Base-by-base conservation (phyloP, 2,888 invertebrate genomes). In the Lasioglossum malachurum region DNA sequence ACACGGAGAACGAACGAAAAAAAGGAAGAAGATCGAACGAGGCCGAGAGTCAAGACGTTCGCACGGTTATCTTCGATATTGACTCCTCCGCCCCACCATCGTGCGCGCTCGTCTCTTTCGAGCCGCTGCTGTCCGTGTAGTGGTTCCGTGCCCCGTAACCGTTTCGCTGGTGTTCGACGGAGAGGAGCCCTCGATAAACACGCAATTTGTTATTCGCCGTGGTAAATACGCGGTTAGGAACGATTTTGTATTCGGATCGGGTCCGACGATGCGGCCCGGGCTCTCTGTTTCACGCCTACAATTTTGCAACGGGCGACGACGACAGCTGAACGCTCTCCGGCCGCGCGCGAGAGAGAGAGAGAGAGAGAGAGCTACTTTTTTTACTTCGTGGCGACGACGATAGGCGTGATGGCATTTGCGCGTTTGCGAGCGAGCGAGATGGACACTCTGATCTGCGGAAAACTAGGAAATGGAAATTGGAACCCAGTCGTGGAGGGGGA, bases 11-110 rank as follows among this genome's bases (percentile, higher is more conserved):
- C 1, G 19, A 16, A 60, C 4, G 27, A 16, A 14, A 27, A 35
- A 35, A 35, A 31, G 19, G 8, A 79, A 87, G 81, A 87, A 83
- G 81, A 87, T 71, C 75, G 78, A 79, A 76, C 81, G 75, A n/a
- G 75, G 83, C 75, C 87, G 64, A 31, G 81, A 81, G 76, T 79
- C 83, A 82, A 87, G 87, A 87, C 84, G 87, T 87, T 87, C 87
- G 87, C 87, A 87, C 87, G 87, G 84, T 87, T 87, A 87, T 87
- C 87, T 87, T 81, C 87, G 87, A 84, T 87, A 87, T 87, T 87
- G 84, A 82, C 87, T 87, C 49, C 74, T 49, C 64, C 38, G 35
- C 80, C 83, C 78, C 76, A 31, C 77, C 76, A 35, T n/a, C 35
- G 75, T 3, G 23, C 19, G 8, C 7, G 31, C 38, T 31, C 46